Conservation (phyloP, 2,797 vertebrate genomes). For the Hyperoplus immaculatus region DNA sequence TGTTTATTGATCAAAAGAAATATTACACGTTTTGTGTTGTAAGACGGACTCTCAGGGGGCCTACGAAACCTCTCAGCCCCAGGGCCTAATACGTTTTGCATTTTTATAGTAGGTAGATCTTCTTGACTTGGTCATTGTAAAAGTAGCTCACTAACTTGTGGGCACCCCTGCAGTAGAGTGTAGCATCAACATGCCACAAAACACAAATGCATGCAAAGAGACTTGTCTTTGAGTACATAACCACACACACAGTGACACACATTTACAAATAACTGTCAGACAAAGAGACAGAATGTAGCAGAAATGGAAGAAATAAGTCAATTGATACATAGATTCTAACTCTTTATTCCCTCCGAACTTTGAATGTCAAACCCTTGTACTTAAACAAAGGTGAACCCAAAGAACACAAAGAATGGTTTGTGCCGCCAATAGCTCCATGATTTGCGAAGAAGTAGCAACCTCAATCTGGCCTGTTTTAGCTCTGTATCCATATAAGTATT, state of each 20-base stretch:
- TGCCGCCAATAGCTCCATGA: too few species aligned
- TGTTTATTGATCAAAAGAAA: too few species aligned
- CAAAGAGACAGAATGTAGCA: constrained; percentile 37
- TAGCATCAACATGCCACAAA: constrained; percentile 66
- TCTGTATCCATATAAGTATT: too few species aligned
- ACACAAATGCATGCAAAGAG: constrained; percentile 74
- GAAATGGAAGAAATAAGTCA: constrained; percentile 37
- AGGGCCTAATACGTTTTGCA: too few species aligned
- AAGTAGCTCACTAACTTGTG: too few species aligned
- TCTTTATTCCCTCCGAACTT: constrained; percentile 46
- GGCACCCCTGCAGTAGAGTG: constrained; percentile 1
- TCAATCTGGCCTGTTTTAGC: too few species aligned
- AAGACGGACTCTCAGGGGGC: too few species aligned
- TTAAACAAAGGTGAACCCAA: constrained; percentile 19
- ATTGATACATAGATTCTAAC: constrained; percentile 19
- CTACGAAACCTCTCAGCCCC: too few species aligned
- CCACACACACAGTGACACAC: constrained; percentile 45
- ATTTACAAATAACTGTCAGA: constrained; percentile 47
- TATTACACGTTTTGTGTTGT: too few species aligned
- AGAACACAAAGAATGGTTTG: not conserved
- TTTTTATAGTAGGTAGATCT: too few species aligned
- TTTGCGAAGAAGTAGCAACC: too few species aligned
- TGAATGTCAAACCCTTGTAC: constrained; percentile 10
- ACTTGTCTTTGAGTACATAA: constrained; percentile 27
- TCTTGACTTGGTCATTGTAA: too few species aligned